A percentile compares a stretch with the other conserved stretches of the same genome.
Evolutionary conservation across 92 coral and sea anemone species (phyloP).

Genomic region (Meandrina meandrites): DNA sequence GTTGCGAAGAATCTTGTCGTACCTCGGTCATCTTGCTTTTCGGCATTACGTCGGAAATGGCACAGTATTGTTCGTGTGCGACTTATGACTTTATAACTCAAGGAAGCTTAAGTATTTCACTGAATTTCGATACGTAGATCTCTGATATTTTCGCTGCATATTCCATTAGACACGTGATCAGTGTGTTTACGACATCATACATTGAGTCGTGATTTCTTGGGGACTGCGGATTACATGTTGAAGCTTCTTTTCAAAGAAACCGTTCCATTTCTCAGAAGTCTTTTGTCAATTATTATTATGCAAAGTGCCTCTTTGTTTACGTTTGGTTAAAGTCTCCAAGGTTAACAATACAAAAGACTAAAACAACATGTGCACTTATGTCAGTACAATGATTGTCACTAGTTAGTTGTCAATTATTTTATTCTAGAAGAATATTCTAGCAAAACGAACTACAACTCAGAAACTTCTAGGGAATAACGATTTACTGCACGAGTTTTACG

Average conservation of each 20-base stretch:
- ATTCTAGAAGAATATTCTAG: not conserved
- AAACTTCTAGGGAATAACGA: not conserved
- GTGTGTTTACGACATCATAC: constrained; percentile 1
- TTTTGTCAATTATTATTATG: constrained; percentile 13
- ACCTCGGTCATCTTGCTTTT: not conserved
- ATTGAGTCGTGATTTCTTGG: constrained; percentile 26
- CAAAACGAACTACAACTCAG: not conserved
- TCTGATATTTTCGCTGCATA: not conserved
- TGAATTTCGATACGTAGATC: not conserved
- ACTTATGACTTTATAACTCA: constrained; percentile 7
- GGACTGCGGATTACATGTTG: constrained; percentile 37
- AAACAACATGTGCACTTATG: not conserved
- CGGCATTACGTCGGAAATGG: not conserved
- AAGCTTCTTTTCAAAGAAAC: constrained; percentile 29
- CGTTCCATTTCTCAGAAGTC: constrained; percentile 25
- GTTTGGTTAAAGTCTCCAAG: not conserved
- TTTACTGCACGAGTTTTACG: not conserved
- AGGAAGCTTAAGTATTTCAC: constrained; percentile 37
- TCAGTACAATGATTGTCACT: not conserved
- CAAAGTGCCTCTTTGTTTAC: constrained; percentile 37
- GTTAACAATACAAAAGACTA: not conserved
- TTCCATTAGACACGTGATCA: constrained; percentile 38
- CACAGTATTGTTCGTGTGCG: not conserved
- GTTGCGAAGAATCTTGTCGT: not conserved
- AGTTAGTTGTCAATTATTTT: not conserved